Percentiles rank a stretch among this genome's conserved stretches.
Conservation (phyloP, 2,797 vertebrate genomes). For the Notolepis coatsorum region DNA sequence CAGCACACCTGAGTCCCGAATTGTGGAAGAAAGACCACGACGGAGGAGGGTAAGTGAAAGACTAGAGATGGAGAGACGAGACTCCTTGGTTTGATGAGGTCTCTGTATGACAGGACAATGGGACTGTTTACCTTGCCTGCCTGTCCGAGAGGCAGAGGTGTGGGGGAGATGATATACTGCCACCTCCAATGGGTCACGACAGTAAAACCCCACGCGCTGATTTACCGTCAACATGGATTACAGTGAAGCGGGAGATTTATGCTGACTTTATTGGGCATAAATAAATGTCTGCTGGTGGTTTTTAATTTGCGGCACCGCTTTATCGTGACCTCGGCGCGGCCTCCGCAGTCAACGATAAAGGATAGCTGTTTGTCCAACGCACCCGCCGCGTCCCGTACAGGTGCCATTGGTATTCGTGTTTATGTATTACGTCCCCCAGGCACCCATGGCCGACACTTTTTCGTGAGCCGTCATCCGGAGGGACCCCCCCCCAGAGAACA, state of each 20-base stretch:
- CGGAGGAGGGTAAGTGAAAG: no score
- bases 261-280: conserved; percentile 49
- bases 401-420: no score
- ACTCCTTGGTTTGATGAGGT: conserved; percentile 21
- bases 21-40: no score
- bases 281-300: conserved; percentile 40
- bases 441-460: conserved; percentile 2
- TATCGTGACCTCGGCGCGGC: conserved; percentile 40
- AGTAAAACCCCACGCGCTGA: conserved; percentile 33
- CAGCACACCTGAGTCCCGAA: no score
- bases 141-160: neutral
- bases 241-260: conserved; percentile 50
- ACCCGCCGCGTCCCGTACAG: no score
- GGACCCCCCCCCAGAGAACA: conserved; percentile 6
- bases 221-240: conserved; percentile 44
- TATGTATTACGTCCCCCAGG: neutral
- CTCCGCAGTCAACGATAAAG: no score
- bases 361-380: neutral
- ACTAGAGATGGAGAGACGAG: no score
- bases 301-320: conserved; percentile 44
- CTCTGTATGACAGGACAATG: conserved; percentile 9
- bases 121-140: conserved; percentile 35
- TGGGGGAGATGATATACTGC: conserved; percentile 27
- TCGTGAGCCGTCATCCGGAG: conserved; percentile 12
- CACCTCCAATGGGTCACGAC: conserved; percentile 62